Percentiles rank a stretch among this genome's conserved stretches.
phyloP scores from a whole-genome alignment of 2,797 vertebrate genomes.

The Hippoglossus hippoglossus region DNA sequence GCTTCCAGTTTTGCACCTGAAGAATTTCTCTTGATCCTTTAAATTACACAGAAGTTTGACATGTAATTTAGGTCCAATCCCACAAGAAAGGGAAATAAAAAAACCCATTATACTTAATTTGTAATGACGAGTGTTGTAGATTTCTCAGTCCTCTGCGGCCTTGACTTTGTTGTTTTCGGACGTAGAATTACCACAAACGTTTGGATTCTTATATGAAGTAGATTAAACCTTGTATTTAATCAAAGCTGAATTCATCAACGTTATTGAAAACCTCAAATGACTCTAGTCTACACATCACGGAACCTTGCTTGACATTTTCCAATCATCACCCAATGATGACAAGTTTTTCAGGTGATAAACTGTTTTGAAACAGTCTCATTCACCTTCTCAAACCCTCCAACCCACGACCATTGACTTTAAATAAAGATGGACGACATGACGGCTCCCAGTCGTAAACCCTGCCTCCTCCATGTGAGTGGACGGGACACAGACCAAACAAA shows the following conservation, averaged over 20 bases:
- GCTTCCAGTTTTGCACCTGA: constrained; percentile 42
- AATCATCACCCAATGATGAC: not conserved
- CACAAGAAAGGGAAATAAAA: not conserved
- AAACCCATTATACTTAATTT: not conserved
- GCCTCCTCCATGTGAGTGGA: no score
- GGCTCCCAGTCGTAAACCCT: no score
- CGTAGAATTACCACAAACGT: no score
- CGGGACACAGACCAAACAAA: no score
- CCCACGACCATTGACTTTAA: no score
- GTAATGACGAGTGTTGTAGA: constrained; percentile 8
- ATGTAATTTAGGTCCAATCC: constrained; percentile 44
- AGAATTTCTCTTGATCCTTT: constrained; percentile 66
- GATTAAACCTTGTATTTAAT: not conserved
- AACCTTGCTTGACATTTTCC: not conserved
- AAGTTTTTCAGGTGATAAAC: no score
- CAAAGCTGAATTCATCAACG: not conserved
- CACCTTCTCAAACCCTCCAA: no score
- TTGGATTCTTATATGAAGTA: no score
- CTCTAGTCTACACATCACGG: not conserved
- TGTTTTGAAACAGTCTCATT: no score
- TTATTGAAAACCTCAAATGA: not conserved
- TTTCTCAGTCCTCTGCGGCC: constrained; percentile 27
- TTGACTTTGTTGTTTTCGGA: constrained; percentile 21
- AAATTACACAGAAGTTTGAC: constrained; percentile 47
- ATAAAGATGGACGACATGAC: no score